Percentiles rank a stretch among this genome's conserved stretches.
Evolutionary conservation across 1,140 invertebrate genomes (phyloP).

Genomic region (Pseudomyrmex concolor): DNA sequence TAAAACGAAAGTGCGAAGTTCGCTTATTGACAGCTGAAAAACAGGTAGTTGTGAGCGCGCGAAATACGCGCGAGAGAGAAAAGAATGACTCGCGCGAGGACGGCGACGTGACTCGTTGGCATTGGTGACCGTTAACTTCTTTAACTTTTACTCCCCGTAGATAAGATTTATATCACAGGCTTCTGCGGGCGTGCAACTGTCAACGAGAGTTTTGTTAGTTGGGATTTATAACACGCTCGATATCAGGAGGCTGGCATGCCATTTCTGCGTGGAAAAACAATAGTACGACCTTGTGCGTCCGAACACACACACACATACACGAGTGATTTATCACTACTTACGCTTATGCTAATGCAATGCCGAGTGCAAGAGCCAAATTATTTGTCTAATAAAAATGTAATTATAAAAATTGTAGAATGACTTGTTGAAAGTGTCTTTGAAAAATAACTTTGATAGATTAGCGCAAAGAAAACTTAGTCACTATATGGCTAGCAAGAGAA

Average conservation of each 20-base stretch:
- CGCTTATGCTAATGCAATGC: neutral
- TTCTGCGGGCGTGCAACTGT: neutral
- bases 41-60: neutral
- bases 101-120: constrained; percentile 36
- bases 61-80: neutral
- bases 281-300: no score
- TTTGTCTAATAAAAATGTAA: neutral
- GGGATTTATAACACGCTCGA: constrained; percentile 9
- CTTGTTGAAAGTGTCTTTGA: neutral
- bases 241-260: neutral
- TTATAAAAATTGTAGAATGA: neutral
- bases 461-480: no score
- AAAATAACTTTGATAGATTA: no score
- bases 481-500: no score
- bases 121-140: constrained; percentile 47
- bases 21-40: neutral
- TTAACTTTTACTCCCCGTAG: neutral
- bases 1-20: neutral
- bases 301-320: no score
- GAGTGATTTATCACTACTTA: no score
- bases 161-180: neutral
- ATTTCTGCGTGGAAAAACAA: neutral
- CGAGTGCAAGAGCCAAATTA: neutral
- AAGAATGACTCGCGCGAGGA: constrained; percentile 50
- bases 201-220: neutral